Evolutionary conservation across 1,140 invertebrate species (phyloP).

Genomic region (Platyscapa corneri): DNA sequence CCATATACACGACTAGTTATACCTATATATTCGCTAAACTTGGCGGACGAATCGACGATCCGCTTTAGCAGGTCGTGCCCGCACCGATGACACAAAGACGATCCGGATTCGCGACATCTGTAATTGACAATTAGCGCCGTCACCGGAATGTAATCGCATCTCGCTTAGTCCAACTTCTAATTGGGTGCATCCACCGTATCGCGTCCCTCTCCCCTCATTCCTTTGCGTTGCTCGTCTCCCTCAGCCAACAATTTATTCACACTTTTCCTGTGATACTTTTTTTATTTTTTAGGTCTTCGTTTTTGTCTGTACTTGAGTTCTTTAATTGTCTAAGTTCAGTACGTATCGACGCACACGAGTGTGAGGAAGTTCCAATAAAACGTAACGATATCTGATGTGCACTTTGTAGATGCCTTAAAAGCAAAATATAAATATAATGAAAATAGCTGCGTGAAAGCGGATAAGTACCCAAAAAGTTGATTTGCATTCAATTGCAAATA

Average conservation of each 20-base stretch:
- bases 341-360: too few relatives aligned
- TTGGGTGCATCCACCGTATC: conserved; percentile 61
- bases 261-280: neutral
- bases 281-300: neutral
- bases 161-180: conserved; percentile 67
- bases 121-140: conserved; percentile 67
- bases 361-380: too few relatives aligned
- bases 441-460: too few relatives aligned
- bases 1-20: neutral
- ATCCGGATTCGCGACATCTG: conserved; percentile 49
- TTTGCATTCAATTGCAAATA: too few relatives aligned
- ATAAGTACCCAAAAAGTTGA: too few relatives aligned
- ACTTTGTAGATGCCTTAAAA: too few relatives aligned
- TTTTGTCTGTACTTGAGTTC: too few relatives aligned
- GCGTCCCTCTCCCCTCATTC: neutral
- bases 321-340: too few relatives aligned
- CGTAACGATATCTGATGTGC: too few relatives aligned
- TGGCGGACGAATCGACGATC: neutral
- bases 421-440: too few relatives aligned
- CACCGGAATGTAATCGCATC: conserved; percentile 65
- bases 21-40: neutral
- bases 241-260: neutral
- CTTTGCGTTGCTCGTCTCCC: neutral
- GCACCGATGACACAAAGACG: conserved; percentile 21
- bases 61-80: conserved; percentile 4